Evolutionary conservation across 2,888 invertebrate genomes (phyloP), one percentile per base, ranked within the genome.

Genomic region (Venusia cambrica): DNA sequence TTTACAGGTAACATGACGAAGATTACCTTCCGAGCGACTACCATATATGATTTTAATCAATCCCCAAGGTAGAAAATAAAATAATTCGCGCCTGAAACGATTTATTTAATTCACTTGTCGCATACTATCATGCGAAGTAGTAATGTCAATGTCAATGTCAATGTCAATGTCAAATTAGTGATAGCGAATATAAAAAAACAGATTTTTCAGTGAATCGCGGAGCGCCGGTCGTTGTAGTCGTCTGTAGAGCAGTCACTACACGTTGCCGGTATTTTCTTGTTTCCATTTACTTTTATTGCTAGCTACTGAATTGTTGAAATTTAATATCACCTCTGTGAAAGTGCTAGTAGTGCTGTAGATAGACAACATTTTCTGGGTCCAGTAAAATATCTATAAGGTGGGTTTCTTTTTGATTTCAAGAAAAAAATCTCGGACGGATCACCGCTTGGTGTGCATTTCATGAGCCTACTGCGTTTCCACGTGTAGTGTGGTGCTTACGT

Each of bases 311-410:
- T 38, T 65, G 42, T 56, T 64, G 61, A 63, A 60, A 38, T 62
- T 63, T 60, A 45, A 54, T 55, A 59, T 54, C 57, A 60, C 51
- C 55, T 67, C 61, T 68, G 75, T 79, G 70, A 73, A 71, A 81
- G 70, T 80, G 73, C 60, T 48, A 63, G 59, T 56, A 58, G 71
- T 76, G 64, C 63, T 61, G 52, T 64, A 51, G 60, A 48, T 52
- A 56, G 42, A 52, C 49, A 73, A 54, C 61, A 61, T 78, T 77
- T 62, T 51, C 45, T 72, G 31, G 57, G 66, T 68, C 61, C 54
- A 63, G 57, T 49, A 63, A 77, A 72, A 54, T 66, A 71, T 72
- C 55, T 73, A 60, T 73, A 66, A 83, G 85, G 84, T 84, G 60
- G 68, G 66, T 45, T 62, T 68, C 60, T 51, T 37, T 52, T 53